Base-by-base conservation (phyloP, 2,113 vertebrate species). In the Eurypyga helias region DNA sequence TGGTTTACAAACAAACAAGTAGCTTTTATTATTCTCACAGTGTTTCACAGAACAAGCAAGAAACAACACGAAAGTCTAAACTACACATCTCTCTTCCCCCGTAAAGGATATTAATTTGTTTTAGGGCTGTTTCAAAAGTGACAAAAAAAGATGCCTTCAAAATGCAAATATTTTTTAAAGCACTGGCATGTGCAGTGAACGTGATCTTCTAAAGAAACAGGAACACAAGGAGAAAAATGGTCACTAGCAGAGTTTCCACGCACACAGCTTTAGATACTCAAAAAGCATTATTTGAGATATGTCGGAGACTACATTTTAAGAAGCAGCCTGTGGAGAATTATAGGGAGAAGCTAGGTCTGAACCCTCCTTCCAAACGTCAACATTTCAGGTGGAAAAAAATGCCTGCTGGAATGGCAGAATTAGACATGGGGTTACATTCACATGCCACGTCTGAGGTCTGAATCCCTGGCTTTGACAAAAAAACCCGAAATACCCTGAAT, bases 1-100 rank as follows among this genome's bases (percentile, higher is more conserved):
- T 23, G 48, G 60, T 34, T 62, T 29, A 87, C 33, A 76, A 73
- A 62, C 43, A 80, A 49, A 82, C 45, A 69, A 77, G 67, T 14
- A 94, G 75, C 54, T 92, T 31, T 76, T 70, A 62, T 34, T 86
- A 89, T 54, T 80, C 51, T 72, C 77, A 76, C 17, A 85, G 28
- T 2, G 12, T 70, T 83, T 89, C 80, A 87, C 33, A 55, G 36
- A 67, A 76, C 2, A 1, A 7, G 8, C 65, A 89, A 58, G 57
- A 81, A 80, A 83, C 3, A 10, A 41, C 41, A 41, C 12, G 25
- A 81, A 91, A 83, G 65, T 26, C 73, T 72, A 16, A 86, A 73
- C 29, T 75, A 83, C 88, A 84, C 31, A 70, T 9, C 28, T 90
- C 58, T 83, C 20, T 54, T 67, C 29, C 48, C 26, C 57, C 49